phyloP scores from a whole-genome alignment of 2,113 vertebrate genomes.

The Chrysochloris asiatica region DNA sequence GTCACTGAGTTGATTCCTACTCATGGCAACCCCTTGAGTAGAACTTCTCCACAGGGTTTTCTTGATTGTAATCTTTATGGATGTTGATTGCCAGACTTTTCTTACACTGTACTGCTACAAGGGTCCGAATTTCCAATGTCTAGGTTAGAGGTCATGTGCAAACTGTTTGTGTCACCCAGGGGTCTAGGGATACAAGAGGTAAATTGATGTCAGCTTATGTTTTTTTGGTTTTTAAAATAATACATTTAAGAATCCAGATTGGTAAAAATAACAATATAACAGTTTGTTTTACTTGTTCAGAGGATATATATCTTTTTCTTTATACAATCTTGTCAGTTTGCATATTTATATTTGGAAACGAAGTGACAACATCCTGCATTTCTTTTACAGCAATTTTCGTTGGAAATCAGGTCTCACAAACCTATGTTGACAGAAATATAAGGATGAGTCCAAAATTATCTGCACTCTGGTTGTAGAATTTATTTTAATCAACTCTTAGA shows the following conservation, averaged over 20 bases:
- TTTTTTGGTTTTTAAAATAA: neutral
- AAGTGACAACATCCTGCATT: slow-evolving; percentile 33
- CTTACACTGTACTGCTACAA: no score
- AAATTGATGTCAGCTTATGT: neutral
- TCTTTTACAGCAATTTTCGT: slow-evolving; percentile 15
- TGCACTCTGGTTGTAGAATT: no score
- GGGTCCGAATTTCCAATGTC: no score
- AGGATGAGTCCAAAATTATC: no score
- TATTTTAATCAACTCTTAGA: no score
- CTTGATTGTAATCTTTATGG: neutral
- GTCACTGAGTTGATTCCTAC: neutral
- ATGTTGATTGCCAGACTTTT: no score
- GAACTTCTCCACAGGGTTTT: neutral
- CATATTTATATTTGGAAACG: slow-evolving; percentile 28
- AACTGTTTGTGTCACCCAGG: neutral
- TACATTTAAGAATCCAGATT: neutral
- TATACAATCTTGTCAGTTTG: neutral
- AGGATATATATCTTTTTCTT: neutral
- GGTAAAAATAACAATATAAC: neutral
- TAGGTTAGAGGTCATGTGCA: no score
- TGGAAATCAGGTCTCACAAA: slow-evolving; percentile 11
- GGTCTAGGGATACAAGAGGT: neutral
- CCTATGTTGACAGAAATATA: neutral
- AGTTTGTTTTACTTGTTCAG: neutral
- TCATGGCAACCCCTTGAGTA: neutral